Conservation (phyloP, 1,140 invertebrate genomes). For the Ruditapes philippinarum region DNA sequence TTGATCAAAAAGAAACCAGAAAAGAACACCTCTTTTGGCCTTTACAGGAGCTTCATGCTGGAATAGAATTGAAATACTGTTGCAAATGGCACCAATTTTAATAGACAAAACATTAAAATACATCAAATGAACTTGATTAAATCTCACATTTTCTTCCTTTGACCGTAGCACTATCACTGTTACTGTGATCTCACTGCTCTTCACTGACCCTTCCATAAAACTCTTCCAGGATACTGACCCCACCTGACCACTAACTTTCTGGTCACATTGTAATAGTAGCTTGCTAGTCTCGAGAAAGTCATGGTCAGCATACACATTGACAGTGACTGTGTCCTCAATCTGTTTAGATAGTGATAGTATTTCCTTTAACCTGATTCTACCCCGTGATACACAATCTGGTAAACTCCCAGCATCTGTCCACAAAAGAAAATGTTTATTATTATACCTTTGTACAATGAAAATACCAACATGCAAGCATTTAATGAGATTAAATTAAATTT, state of each 20-base stretch:
- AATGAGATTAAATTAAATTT: too few relatives aligned
- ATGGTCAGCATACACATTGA: background rate
- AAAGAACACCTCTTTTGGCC: too few relatives aligned
- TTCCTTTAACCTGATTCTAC: background rate
- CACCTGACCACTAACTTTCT: background rate
- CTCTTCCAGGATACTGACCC: background rate
- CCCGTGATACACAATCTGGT: background rate
- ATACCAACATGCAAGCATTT: too few relatives aligned
- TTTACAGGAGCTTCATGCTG: too few relatives aligned
- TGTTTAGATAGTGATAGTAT: background rate
- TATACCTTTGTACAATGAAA: too few relatives aligned
- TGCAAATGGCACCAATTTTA: too few relatives aligned
- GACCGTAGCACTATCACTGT: background rate
- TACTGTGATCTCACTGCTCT: background rate
- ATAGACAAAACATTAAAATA: too few relatives aligned
- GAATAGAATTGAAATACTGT: too few relatives aligned
- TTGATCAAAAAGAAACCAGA: too few relatives aligned
- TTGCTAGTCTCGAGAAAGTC: background rate
- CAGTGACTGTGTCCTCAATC: background rate
- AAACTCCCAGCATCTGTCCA: conserved; percentile 18
- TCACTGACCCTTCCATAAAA: background rate
- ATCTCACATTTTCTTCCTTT: background rate
- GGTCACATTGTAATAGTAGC: background rate
- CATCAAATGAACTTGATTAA: too few relatives aligned
- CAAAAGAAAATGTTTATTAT: too few relatives aligned